These are phyloP conservation scores for Meliscaeva auricollis DNA, from an alignment of 2,888 invertebrate genomes.

Conservation along the genomic window DNA sequence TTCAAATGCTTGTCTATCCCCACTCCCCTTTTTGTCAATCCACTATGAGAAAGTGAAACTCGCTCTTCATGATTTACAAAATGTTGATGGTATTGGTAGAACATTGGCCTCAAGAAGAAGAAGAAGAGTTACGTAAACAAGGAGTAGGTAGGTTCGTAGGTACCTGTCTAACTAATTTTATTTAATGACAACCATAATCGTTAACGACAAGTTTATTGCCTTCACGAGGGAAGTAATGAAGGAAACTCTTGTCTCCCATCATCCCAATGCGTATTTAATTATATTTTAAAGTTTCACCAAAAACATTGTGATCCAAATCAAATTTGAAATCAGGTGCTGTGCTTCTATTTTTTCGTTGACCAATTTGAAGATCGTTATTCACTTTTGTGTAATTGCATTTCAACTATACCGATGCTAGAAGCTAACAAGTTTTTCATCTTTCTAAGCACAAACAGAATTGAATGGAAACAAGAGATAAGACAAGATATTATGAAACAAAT, in stretches of 20 bases:
- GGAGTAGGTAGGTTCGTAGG: background rate
- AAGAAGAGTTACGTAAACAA: slow-evolving; percentile 57
- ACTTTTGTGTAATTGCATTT: background rate
- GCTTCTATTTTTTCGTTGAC: background rate
- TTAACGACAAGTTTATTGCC: slow-evolving; percentile 6
- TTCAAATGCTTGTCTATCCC: background rate
- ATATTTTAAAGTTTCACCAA: background rate
- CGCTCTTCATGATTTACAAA: slow-evolving; percentile 48
- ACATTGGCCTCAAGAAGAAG: slow-evolving; percentile 52
- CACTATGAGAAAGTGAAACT: slow-evolving; percentile 67
- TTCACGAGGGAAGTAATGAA: background rate
- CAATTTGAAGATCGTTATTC: background rate
- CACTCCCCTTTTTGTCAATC: slow-evolving; percentile 3
- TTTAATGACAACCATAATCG: background rate
- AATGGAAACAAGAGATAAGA: background rate
- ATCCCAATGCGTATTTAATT: background rate
- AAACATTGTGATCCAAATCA: background rate
- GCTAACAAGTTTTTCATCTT: background rate
- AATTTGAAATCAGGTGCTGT: background rate
- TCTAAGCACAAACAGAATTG: background rate
- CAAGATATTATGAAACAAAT: background rate
- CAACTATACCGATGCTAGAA: background rate
- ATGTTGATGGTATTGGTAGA: slow-evolving; percentile 46
- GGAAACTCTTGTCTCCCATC: background rate
- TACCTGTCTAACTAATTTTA: background rate